Base-by-base conservation (phyloP, 2,797 vertebrate species). In the Leptatherina wallacei region DNA sequence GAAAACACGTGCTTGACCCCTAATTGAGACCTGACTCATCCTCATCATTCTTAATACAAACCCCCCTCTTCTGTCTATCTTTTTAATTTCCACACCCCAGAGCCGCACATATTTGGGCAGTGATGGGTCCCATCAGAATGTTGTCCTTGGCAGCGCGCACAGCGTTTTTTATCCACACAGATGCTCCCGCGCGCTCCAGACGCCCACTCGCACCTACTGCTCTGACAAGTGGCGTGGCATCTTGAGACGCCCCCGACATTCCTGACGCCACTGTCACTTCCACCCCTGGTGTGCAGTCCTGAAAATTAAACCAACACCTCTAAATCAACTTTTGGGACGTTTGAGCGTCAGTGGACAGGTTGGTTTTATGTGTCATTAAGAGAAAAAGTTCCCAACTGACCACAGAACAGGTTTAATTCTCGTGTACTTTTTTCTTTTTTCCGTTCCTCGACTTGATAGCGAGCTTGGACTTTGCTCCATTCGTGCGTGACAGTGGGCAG, bases 181-280 rank as follows among this genome's bases (percentile, higher is more conserved):
- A 87, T 84, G 82, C 74, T 81, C 71, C 72, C 6, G 75, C 76
- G 59, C 69, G 69, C 79, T 59, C 71, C 65, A 16, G 68, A 89
- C 91, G 81, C 91, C 92, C 82, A 87, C 91, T 65, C 92, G 7
- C 71, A 35, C 81, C 83, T 58, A 61, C 78, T 40, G 58, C 68
- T 33, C 70, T 78, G 88, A 81, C 90, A 86, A 82, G 65, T 74
- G 30, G 73, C 57, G 61, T 75, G 84, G 87, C 90, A 86, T 73
- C 69, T 75, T 61, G 32, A 82, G 73, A 89, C 90, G 78, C 89
- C 88, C 85, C 81, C 83, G 61, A 42, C 87, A 93, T 94, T 93
- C 92, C 92, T 73, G 63, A 57, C 75, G 56, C 62, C 74, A 2
- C 80, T 83, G 89, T 93, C 93, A 93, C 85, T 89, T 93, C 89